Evolutionary conservation across 2,797 vertebrate genomes (phyloP), one percentile per base, ranked within the genome.

Genomic region (Micromesistius poutassou): DNA sequence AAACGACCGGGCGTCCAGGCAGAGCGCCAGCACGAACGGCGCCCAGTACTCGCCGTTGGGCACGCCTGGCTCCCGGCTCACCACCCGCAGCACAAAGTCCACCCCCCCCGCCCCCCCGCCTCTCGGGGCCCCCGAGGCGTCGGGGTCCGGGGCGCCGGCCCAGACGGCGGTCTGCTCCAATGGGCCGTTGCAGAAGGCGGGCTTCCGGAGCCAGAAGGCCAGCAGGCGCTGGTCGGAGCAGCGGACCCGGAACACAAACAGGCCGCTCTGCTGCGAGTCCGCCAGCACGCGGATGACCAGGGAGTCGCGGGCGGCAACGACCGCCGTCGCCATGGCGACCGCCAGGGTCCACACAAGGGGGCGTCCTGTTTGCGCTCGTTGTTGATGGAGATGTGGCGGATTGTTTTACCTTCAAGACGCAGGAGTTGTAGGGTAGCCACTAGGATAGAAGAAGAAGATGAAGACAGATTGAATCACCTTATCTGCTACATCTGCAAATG

Each of bases 1-100:
- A 66, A 91, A 91, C 73, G 50, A 77, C 16, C 87, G 81, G 0
- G 92, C 92, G 0, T 92, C 92, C 7, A 93, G 88, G 79, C 92
- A 93, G 78, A 93, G 38, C 0, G 78, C 72, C 81, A 92, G 50
- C 22, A 94, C 86, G 30, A 94, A 94, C 0, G 92, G 90, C 38
- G 84, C 86, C 93, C 94, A 93, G 90, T 93, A 93, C 85, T 93
- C 85, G 74, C 85, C 80, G 81, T 93, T 93, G 16, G 87, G 86
- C 3, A 91, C 82, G 46, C 85, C 62, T 0, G 87, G 79, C 0
- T 80, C 84, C 0, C 93, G 87, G 78, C 88, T 80, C 1, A 83
- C 78, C 6, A 73, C 91, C 76, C 85, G 83, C 14, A 94, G 84
- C 68, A 92, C 74, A 81, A 94, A 94, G 78, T 87, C 28, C 73